phyloP scores from a whole-genome alignment of 2,888 invertebrate genomes.

The Carcina quercana region DNA sequence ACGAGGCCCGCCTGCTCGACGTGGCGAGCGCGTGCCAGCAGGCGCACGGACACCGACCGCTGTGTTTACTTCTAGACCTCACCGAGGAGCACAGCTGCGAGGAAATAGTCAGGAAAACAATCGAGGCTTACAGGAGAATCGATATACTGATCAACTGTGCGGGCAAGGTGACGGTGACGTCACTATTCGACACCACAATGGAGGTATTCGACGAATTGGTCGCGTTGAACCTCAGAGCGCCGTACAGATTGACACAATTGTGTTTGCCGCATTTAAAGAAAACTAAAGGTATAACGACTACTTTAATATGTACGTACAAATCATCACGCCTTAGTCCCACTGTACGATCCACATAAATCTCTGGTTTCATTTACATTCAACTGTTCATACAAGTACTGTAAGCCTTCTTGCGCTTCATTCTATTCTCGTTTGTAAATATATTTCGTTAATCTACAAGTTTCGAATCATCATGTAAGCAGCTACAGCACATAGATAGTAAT shows the following conservation, averaged over 20 bases:
- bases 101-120: constrained; percentile 77
- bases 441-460: too few relatives aligned
- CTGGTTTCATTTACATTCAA: too few relatives aligned
- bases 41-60: constrained; percentile 23
- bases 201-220: constrained; percentile 88
- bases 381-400: too few relatives aligned
- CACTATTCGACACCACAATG: constrained; percentile 84
- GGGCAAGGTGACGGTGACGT: constrained; percentile 71
- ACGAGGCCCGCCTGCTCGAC: constrained; percentile 31
- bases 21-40: constrained; percentile 29
- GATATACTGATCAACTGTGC: constrained; percentile 89
- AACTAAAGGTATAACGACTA: too few relatives aligned
- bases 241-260: constrained; percentile 83
- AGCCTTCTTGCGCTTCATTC: too few relatives aligned
- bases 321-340: too few relatives aligned
- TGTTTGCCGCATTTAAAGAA: constrained; percentile 85
- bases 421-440: too few relatives aligned
- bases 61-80: constrained; percentile 70
- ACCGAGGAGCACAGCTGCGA: constrained; percentile 77
- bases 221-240: constrained; percentile 84
- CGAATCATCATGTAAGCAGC: too few relatives aligned
- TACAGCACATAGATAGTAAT: too few relatives aligned
- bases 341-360: too few relatives aligned
- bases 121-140: constrained; percentile 77
- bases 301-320: too few relatives aligned